Percentiles rank a stretch among this genome's conserved stretches.
Conservation (phyloP, 2,888 invertebrate species). For the Macrosiphum euphorbiae region DNA sequence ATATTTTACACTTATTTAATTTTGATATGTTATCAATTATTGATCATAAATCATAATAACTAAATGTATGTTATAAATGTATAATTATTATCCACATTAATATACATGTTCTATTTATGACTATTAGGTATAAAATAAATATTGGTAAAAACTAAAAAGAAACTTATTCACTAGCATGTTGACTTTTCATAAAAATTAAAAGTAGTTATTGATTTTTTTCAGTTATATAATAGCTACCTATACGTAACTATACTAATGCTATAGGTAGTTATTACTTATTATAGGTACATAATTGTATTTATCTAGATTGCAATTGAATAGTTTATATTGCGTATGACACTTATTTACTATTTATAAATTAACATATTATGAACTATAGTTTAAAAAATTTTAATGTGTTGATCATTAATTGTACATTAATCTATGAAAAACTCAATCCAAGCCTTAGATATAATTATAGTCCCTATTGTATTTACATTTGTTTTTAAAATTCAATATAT, state of each 20-base stretch:
- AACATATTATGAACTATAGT: background rate
- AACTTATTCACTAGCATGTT: background rate
- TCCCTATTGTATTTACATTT: background rate
- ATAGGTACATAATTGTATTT: background rate
- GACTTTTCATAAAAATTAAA: conserved; percentile 32
- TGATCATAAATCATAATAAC: background rate
- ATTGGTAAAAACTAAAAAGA: background rate
- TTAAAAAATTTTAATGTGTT: background rate
- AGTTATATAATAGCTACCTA: background rate
- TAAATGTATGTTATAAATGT: background rate
- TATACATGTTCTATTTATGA: background rate
- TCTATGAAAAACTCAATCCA: background rate
- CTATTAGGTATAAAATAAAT: background rate
- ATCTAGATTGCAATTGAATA: background rate
- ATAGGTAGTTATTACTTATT: background rate
- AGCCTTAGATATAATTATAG: background rate
- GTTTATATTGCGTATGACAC: background rate
- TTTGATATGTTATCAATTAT: background rate
- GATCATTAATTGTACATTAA: background rate
- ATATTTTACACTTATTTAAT: background rate
- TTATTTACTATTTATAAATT: background rate
- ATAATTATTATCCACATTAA: conserved; percentile 26
- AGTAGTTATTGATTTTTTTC: background rate
- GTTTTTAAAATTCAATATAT: background rate
- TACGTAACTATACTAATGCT: background rate